phyloP scores from a whole-genome alignment of 1,140 invertebrate genomes.

The Drosophila carrolli region DNA sequence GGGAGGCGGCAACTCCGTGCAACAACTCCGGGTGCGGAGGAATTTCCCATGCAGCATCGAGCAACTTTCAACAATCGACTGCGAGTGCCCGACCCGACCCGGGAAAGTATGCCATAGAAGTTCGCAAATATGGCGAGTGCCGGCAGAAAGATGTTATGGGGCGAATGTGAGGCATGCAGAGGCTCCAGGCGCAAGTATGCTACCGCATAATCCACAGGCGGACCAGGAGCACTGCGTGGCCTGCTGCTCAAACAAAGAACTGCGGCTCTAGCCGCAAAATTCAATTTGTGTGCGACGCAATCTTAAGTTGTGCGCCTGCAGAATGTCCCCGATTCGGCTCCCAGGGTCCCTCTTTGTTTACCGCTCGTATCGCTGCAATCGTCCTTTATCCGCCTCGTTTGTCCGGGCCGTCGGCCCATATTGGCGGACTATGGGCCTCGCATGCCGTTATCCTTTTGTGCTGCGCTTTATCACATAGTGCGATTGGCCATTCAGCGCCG shows the following conservation, averaged over 20 bases:
- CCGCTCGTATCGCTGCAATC: conserved; percentile 47
- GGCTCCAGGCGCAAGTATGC: conserved; percentile 65
- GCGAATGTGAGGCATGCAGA: conserved; percentile 52
- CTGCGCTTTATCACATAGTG: conserved; percentile 52
- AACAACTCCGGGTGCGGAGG: conserved; percentile 25
- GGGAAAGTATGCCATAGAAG: conserved; percentile 54
- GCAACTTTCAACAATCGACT: conserved; percentile 28
- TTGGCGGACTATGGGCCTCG: conserved; percentile 16
- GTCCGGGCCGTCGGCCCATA: conserved; percentile 1
- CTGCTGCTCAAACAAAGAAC: conserved; percentile 26
- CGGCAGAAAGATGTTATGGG: conserved; percentile 56
- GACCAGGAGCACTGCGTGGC: conserved; percentile 5
- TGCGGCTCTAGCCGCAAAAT: conserved; percentile 41
- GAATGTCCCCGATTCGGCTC: conserved; percentile 10
- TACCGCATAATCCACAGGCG: conserved; percentile 60
- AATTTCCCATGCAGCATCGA: conserved; percentile 56
- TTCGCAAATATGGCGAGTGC: conserved; percentile 48
- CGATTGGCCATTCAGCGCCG: conserved; percentile 37
- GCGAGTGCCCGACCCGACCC: neutral
- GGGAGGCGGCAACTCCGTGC: neutral
- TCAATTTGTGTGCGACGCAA: conserved; percentile 58
- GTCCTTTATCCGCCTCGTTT: conserved; percentile 56
- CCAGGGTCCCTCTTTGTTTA: conserved; percentile 27
- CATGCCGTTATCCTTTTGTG: conserved; percentile 54
- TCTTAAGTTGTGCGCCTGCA: conserved; percentile 20